These are phyloP conservation scores for Budorcas taxicolor DNA, from an alignment of 2,113 vertebrate genomes.

Conservation along the genomic window DNA sequence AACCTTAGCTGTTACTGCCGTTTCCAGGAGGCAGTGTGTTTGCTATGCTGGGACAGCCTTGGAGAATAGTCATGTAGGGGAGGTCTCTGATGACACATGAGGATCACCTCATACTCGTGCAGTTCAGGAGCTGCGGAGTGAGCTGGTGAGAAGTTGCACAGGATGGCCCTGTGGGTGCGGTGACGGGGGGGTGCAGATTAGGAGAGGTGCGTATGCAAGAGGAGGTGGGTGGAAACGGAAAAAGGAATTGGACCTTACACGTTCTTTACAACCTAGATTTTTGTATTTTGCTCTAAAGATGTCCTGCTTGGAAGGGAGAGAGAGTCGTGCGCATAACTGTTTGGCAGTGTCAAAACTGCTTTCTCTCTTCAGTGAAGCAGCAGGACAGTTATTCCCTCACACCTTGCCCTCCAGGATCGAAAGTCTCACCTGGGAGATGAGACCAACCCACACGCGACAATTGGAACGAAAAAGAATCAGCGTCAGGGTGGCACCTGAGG, in stretches of 20 bases:
- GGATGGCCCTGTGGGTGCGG: background rate
- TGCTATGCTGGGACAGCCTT: background rate
- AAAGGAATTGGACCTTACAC: background rate
- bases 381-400: background rate
- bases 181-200: background rate
- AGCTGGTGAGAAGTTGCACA: background rate
- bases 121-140: background rate
- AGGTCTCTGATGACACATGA: background rate
- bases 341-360: background rate
- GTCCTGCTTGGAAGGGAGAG: background rate
- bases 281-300: background rate
- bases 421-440: constrained; percentile 10
- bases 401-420: constrained; percentile 21
- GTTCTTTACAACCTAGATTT: background rate
- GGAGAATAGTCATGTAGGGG: background rate
- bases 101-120: rapidly evolving
- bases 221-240: rapidly evolving
- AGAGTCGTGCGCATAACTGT: background rate
- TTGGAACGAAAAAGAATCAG: background rate
- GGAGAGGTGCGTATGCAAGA: rapidly evolving
- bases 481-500: background rate
- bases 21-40: constrained; percentile 38
- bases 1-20: constrained; percentile 19
- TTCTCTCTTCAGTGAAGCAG: background rate
- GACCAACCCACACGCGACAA: background rate